These are phyloP conservation scores for Scaptomyza montana DNA, from an alignment of 1,140 invertebrate species.

Conservation along the genomic window DNA sequence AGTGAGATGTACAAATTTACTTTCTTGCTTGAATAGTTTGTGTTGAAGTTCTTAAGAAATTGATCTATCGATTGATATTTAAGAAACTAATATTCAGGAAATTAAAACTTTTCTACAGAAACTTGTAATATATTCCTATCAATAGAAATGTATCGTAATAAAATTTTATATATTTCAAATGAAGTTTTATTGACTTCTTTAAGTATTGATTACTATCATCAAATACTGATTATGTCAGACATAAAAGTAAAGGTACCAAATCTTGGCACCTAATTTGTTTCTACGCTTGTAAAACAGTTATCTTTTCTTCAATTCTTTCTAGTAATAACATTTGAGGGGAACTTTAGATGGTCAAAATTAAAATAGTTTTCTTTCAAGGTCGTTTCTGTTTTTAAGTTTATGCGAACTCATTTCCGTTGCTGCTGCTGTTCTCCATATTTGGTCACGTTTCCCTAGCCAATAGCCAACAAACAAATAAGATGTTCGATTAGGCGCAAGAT, in stretches of 20 bases:
- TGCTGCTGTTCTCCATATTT: conserved; percentile 60
- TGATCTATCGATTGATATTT: neutral
- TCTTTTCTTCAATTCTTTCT: no score
- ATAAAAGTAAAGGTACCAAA: neutral
- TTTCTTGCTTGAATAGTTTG: neutral
- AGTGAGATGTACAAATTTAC: conserved; percentile 36
- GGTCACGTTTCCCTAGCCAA: conserved; percentile 63
- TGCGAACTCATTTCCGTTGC: conserved; percentile 17
- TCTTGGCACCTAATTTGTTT: neutral
- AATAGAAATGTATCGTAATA: no score
- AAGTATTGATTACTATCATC: no score
- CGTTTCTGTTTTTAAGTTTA: conserved; percentile 3
- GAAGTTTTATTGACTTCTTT: no score
- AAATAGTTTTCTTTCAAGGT: conserved; percentile 24
- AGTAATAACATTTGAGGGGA: no score
- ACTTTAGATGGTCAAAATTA: conserved; percentile 2
- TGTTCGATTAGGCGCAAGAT: conserved; percentile 7
- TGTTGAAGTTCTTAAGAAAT: neutral
- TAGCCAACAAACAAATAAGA: conserved; percentile 18
- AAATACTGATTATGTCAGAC: no score
- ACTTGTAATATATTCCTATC: no score
- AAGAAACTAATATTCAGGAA: no score
- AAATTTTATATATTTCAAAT: no score
- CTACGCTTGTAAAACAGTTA: neutral
- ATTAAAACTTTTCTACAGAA: no score